phyloP scores from a whole-genome alignment of 2,888 invertebrate species.

The Marronus borbonicus region DNA sequence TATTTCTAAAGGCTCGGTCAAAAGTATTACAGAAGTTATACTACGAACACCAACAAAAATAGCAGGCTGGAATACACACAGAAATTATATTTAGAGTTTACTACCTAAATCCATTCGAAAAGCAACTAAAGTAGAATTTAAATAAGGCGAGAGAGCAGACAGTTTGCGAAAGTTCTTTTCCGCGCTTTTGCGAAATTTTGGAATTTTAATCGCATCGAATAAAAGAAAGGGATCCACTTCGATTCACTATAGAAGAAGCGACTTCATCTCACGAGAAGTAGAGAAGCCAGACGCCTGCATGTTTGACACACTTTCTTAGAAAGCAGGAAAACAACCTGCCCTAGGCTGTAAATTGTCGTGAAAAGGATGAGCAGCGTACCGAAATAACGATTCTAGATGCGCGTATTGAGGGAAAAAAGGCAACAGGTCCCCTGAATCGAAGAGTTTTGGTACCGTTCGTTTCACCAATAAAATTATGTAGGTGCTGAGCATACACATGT shows the following conservation, averaged over 20 bases:
- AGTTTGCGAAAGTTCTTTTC: conserved; percentile 5
- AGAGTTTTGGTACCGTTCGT: conserved; percentile 30
- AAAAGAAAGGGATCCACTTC: conserved; percentile 17
- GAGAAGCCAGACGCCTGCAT: conserved; percentile 43
- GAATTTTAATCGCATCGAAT: conserved; percentile 21
- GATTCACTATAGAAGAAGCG: conserved; percentile 9
- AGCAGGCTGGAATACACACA: conserved; percentile 40
- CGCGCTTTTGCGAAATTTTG: conserved; percentile 15
- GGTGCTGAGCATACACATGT: conserved; percentile 25
- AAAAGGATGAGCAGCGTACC: conserved; percentile 43
- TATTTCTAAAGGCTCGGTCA: conserved; percentile 60
- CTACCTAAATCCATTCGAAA: conserved; percentile 26
- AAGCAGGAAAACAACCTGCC: conserved; percentile 61
- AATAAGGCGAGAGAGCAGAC: not conserved
- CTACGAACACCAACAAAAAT: conserved; percentile 45
- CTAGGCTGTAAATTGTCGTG: conserved; percentile 36
- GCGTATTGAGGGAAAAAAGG: conserved; percentile 24
- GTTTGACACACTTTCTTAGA: conserved; percentile 63
- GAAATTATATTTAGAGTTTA: conserved; percentile 41
- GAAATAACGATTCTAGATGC: conserved; percentile 14
- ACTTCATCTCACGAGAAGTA: conserved; percentile 14
- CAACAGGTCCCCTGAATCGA: conserved; percentile 9
- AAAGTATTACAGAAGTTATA: conserved; percentile 51
- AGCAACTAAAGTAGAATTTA: conserved; percentile 2
- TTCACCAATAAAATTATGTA: conserved; percentile 35